Conservation (phyloP, 2,113 vertebrate genomes). For the Hippocampus zosterae region DNA sequence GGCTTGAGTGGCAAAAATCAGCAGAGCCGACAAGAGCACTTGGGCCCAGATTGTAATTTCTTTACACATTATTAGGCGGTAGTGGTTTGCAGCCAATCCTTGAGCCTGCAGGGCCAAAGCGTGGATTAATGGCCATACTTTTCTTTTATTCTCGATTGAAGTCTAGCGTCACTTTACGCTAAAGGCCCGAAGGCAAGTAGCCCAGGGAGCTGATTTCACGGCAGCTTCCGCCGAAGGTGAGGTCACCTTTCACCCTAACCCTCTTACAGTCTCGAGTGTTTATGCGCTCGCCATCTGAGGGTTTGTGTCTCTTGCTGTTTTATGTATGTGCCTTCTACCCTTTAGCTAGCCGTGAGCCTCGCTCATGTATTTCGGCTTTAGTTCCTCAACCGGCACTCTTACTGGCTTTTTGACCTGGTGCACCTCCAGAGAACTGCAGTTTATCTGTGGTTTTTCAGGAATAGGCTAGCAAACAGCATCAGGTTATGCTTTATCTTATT, state of each 20-base stretch:
- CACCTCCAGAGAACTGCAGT: not conserved
- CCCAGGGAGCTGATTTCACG: slow-evolving; percentile 58
- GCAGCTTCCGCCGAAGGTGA: slow-evolving; percentile 45
- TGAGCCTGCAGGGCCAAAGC: slow-evolving; percentile 33
- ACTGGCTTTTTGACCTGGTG: not conserved
- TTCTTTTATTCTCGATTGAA: slow-evolving; percentile 38
- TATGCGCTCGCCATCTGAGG: slow-evolving; percentile 4
- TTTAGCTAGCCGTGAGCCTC: slow-evolving; percentile 13
- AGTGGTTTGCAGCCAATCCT: slow-evolving; percentile 46
- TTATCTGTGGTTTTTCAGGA: not conserved
- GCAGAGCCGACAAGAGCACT: slow-evolving; percentile 9
- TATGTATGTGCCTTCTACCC: slow-evolving; percentile 3
- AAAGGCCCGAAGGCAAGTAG: slow-evolving; percentile 36
- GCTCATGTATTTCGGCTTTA: slow-evolving; percentile 1
- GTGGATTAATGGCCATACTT: slow-evolving; percentile 54
- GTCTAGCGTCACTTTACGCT: slow-evolving; percentile 39
- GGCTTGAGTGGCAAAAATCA: slow-evolving; percentile 27
- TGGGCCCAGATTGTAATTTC: slow-evolving; percentile 26
- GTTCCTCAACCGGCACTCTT: not conserved
- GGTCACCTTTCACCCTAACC: slow-evolving; percentile 42
- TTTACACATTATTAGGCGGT: slow-evolving; percentile 39
- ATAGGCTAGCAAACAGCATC: not conserved
- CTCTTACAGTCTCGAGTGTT: slow-evolving; percentile 12
- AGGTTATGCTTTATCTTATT: not conserved
- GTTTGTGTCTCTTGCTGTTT: not conserved